Percentiles rank a stretch among this genome's conserved stretches.
These are phyloP conservation scores for Prenolepis imparis DNA, from an alignment of 2,888 invertebrate species.

Conservation along the genomic window DNA sequence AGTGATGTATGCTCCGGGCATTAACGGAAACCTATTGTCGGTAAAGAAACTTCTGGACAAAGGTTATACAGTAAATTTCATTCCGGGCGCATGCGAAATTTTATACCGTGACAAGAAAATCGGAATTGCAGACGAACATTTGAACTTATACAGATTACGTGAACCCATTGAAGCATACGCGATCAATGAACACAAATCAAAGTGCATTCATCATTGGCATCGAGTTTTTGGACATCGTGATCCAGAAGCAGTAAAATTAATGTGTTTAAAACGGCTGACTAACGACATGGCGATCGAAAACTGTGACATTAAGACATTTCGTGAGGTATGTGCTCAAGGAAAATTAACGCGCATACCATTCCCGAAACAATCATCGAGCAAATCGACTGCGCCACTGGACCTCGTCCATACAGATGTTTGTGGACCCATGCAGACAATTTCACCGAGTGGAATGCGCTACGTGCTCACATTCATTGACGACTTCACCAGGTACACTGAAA, in stretches of 20 bases:
- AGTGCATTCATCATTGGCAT: neutral
- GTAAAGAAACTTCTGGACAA: conserved; percentile 1
- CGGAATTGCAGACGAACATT: neutral
- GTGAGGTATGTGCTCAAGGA: neutral
- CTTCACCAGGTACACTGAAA: neutral
- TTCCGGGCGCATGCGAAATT: neutral
- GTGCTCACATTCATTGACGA: neutral
- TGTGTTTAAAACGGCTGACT: neutral
- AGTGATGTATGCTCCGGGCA: neutral
- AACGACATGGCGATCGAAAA: neutral
- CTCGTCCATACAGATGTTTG: neutral
- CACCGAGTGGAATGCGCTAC: neutral
- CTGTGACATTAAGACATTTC: neutral
- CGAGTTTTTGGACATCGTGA: neutral
- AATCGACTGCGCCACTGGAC: neutral
- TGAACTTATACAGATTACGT: neutral
- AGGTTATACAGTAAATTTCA: neutral
- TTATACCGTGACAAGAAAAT: neutral
- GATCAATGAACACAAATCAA: neutral
- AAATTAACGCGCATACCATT: neutral
- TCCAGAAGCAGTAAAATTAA: neutral
- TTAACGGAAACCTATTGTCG: neutral
- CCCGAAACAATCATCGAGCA: neutral
- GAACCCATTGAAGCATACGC: neutral
- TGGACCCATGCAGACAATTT: neutral